phyloP scores from a whole-genome alignment of 2,888 invertebrate species.

The Phorcus lineatus region DNA sequence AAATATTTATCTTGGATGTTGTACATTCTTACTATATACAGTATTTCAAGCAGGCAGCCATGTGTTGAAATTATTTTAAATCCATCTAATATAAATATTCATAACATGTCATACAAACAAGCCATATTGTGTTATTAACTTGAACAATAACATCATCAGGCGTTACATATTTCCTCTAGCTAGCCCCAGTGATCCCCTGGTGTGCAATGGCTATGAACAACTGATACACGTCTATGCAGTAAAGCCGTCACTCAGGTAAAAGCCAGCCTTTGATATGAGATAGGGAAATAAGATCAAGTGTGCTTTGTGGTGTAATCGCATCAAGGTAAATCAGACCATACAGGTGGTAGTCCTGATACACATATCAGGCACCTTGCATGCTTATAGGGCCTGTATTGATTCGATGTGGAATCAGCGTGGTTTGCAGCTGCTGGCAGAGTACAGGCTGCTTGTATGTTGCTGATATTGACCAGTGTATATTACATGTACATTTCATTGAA shows the following conservation, averaged over 20 bases:
- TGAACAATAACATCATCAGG: not conserved
- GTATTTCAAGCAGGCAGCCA: no score
- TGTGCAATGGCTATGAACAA: not conserved
- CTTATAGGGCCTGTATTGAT: not conserved
- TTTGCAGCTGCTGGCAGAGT: no score
- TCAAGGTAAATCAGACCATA: constrained; percentile 1
- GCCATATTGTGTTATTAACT: not conserved
- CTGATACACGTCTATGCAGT: not conserved
- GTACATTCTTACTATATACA: no score
- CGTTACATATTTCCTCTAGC: not conserved
- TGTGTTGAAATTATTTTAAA: no score
- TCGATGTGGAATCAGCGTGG: no score
- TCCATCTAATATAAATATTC: no score
- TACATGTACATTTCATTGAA: not conserved
- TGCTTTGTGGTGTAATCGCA: constrained; percentile 13
- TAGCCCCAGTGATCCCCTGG: not conserved
- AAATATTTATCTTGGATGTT: no score
- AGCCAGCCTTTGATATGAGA: not conserved
- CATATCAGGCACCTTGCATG: not conserved
- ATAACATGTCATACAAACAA: no score
- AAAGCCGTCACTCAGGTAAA: not conserved
- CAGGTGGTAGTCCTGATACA: not conserved
- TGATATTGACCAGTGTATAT: not conserved
- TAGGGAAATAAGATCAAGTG: constrained; percentile 7
- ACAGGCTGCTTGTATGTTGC: not conserved